Percentiles rank a stretch among this genome's conserved stretches.
These are phyloP conservation scores for Colaptes auratus DNA, from an alignment of 2,113 vertebrate genomes.

Conservation along the genomic window DNA sequence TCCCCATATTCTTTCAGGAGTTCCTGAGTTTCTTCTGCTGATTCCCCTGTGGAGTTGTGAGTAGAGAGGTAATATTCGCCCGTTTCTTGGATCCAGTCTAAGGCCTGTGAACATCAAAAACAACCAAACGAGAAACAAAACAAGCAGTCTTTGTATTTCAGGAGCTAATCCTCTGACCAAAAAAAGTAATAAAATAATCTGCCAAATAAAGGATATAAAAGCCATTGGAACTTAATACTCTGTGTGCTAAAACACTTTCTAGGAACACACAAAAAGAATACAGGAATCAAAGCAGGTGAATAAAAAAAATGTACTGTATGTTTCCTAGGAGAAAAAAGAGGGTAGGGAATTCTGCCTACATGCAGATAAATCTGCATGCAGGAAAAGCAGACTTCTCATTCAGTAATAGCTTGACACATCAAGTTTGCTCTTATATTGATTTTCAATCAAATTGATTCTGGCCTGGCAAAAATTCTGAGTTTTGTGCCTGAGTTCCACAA, in stretches of 20 bases:
- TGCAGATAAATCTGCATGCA: background rate
- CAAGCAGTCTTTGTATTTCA: slow-evolving; percentile 12
- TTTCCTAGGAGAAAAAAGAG: background rate
- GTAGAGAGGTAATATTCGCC: slow-evolving; percentile 95
- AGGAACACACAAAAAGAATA: background rate
- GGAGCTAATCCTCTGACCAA: background rate
- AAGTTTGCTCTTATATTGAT: background rate
- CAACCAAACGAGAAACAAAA: slow-evolving; percentile 23
- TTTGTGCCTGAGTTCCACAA: background rate
- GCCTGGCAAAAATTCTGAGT: background rate
- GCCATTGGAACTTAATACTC: background rate
- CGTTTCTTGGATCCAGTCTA: slow-evolving; percentile 97
- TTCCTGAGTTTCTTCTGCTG: slow-evolving; percentile 87
- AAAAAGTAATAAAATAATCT: background rate
- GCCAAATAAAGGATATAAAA: background rate
- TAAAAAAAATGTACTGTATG: background rate
- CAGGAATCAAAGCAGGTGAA: background rate
- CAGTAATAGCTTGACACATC: background rate
- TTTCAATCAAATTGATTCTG: background rate
- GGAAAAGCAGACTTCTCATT: background rate
- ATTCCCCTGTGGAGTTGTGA: slow-evolving; percentile 88
- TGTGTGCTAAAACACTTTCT: background rate
- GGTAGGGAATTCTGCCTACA: background rate
- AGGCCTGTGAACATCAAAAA: slow-evolving; percentile 77
- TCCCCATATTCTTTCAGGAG: slow-evolving; percentile 91